A percentile compares a stretch with the other conserved stretches of the same genome.
Evolutionary conservation across 2,113 vertebrate species (phyloP).

Genomic region (Herpetotheres cachinnans): DNA sequence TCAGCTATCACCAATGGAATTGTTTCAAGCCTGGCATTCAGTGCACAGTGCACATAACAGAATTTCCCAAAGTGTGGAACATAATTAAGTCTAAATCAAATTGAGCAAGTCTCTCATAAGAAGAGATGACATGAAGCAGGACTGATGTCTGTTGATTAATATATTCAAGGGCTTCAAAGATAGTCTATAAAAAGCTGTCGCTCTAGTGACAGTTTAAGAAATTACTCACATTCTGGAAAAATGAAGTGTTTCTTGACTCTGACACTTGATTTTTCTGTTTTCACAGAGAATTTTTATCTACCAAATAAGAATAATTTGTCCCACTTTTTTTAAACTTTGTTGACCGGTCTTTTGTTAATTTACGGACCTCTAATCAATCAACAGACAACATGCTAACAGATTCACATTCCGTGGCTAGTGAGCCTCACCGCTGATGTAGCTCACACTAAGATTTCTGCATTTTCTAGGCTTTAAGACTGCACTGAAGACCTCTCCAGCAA

Average conservation of each 20-base stretch:
- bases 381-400: not conserved
- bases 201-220: not conserved
- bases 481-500: conserved; percentile 35
- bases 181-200: not conserved
- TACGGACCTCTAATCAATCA: not conserved
- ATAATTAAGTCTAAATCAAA: not conserved
- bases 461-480: conserved; percentile 38
- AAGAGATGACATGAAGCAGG: not conserved
- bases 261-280: not conserved
- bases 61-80: not conserved
- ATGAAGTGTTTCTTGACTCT: not conserved
- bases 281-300: not conserved
- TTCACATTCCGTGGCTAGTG: not conserved
- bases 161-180: not conserved
- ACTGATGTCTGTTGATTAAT: not conserved
- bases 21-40: not conserved
- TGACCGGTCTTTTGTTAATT: not conserved
- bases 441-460: not conserved
- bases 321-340: not conserved
- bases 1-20: not conserved
- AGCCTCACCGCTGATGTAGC: not conserved
- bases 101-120: not conserved
- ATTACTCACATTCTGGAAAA: not conserved
- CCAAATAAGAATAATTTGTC: not conserved
- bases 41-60: not conserved